Evolutionary conservation across 1,140 invertebrate species (phyloP).

Genomic region (Micrasema minimum): DNA sequence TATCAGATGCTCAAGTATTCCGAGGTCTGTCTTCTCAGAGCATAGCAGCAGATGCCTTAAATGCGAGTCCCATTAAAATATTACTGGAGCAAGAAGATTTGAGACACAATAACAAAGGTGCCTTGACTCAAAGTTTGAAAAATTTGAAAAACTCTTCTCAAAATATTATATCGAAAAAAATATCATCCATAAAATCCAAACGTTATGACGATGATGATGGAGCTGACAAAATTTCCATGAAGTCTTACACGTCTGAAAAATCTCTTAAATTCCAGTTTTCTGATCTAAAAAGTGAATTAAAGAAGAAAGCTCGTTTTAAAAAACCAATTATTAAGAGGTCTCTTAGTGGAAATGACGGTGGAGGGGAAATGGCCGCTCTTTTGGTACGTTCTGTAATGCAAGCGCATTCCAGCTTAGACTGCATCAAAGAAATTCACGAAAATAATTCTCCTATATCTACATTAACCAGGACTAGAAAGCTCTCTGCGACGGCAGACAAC

Average conservation of each 20-base stretch:
- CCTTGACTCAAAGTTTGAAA: conserved; percentile 66
- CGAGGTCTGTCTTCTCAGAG: conserved; percentile 58
- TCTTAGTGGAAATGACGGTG: conserved; percentile 66
- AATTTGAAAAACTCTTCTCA: conserved; percentile 68
- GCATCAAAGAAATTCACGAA: conserved; percentile 69
- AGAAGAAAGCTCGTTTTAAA: conserved; percentile 60
- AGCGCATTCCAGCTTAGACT: conserved; percentile 70
- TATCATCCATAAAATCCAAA: conserved; percentile 55
- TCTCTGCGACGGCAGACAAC: conserved; percentile 56
- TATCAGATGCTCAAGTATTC: conserved; percentile 26
- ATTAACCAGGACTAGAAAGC: conserved; percentile 61
- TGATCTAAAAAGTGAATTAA: conserved; percentile 64
- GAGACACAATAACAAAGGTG: conserved; percentile 63
- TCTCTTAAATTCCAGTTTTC: conserved; percentile 56
- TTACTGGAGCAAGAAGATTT: conserved; percentile 70
- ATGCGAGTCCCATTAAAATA: conserved; percentile 54
- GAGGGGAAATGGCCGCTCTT: conserved; percentile 72
- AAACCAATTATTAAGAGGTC: conserved; percentile 67
- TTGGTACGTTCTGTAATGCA: conserved; percentile 72
- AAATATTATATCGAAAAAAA: conserved; percentile 66
- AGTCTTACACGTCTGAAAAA: conserved; percentile 62
- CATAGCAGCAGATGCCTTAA: conserved; percentile 57
- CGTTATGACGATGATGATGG: conserved; percentile 56
- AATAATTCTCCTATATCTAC: conserved; percentile 62
- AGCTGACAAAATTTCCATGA: conserved; percentile 60